phyloP scores from a whole-genome alignment of 2,888 invertebrate species.

The Acrobasis suavella region DNA sequence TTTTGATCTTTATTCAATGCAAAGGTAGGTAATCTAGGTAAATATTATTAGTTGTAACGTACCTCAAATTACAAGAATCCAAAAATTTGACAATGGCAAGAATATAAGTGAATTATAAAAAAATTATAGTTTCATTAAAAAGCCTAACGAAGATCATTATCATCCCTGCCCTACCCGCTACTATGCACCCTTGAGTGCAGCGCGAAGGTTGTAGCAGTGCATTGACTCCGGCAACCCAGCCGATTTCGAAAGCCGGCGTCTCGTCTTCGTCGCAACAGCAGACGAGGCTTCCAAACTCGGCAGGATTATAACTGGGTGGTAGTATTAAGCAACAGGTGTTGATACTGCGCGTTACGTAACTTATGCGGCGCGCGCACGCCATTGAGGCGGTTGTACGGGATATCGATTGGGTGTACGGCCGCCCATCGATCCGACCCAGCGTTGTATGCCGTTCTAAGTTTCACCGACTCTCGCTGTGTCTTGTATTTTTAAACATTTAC shows the following conservation, averaged over 20 bases:
- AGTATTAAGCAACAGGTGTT: constrained; percentile 76
- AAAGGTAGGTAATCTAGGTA: no score
- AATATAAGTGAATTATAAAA: background rate
- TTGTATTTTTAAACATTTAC: constrained; percentile 37
- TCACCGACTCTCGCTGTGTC: constrained; percentile 11
- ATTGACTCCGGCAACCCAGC: constrained; percentile 69
- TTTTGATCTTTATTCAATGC: no score
- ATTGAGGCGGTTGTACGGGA: constrained; percentile 72
- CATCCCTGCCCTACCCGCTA: constrained; percentile 59
- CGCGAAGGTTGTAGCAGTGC: constrained; percentile 78
- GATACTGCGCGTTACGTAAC: constrained; percentile 76
- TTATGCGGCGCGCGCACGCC: constrained; percentile 72
- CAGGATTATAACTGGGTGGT: constrained; percentile 69
- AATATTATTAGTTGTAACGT: no score
- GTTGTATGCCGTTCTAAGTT: constrained; percentile 44
- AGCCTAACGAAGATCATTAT: constrained; percentile 75
- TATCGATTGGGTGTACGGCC: constrained; percentile 74
- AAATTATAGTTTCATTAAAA: constrained; percentile 46
- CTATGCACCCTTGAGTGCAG: constrained; percentile 81
- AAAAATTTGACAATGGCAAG: no score
- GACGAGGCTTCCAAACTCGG: constrained; percentile 46
- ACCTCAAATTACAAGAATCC: no score
- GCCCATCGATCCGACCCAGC: constrained; percentile 62
- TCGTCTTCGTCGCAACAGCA: constrained; percentile 34
- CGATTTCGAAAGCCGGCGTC: constrained; percentile 43